Base-by-base conservation (phyloP, 2,113 vertebrate species). In the Pseudolaguvia tuberculata region DNA sequence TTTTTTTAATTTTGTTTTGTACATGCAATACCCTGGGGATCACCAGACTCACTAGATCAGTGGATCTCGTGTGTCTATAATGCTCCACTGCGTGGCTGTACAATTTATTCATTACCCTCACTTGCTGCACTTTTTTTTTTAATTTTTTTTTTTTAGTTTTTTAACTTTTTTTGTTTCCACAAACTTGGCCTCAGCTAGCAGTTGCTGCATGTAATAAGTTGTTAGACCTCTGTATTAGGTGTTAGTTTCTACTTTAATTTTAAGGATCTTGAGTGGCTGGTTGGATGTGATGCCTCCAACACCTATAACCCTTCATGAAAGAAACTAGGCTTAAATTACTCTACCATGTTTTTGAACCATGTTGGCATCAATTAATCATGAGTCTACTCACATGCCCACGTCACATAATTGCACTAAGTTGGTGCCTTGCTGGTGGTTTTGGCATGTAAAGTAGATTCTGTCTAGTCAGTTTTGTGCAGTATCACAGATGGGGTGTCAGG, bases 191-290 rank as follows among this genome's bases (percentile, higher is more conserved):
- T 5, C 45, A 7, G 5, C 20, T n/a, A 63, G 20, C 35, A 63
- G 20, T 1, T 11, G 5, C 18, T 65, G 35, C 2, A 7, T 47
- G 21, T 48, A 14, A 48, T 66, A 10, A 66, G 42, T 66, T 48
- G 17, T 18, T 15, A 66, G 62, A 10, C 62, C 45, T 65, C n/a
- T 45, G 12, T 65, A 23, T 65, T 65, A 35, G 23, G 3, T 2
- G 39, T 65, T 65, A 15, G 23, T n/a, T 39, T 65, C 39, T 17
- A 5, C 39, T 65, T 47, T 45, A 65, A 47, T 65, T 65, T n/a
- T 10, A 48, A n/a, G n/a, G n/a, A n/a, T n/a, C n/a, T n/a, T n/a
- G 10, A 0, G 21, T 63, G 20, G 61, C 39, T 45, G 61, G 6
- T 45, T 63, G n/a, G 39, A 63, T 63, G 39, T 45, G n/a, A 21